phyloP scores from a whole-genome alignment of 2,113 vertebrate genomes.

The Aspiorhynchus laticeps region DNA sequence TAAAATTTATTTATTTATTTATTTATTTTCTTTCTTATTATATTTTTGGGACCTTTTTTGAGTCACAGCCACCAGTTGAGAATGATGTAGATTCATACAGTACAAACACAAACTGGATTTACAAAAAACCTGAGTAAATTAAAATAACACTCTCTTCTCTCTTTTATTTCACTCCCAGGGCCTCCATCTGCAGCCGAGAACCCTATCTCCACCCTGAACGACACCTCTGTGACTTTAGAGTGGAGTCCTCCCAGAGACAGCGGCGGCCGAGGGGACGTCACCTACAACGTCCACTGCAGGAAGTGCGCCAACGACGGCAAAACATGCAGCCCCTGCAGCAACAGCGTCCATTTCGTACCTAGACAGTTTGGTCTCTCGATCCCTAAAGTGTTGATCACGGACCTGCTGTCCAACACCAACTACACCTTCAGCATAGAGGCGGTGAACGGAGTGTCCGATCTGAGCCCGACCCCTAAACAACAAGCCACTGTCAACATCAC shows the following conservation, averaged over 20 bases:
- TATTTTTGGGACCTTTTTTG: background rate
- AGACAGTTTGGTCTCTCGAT: conserved; percentile 77
- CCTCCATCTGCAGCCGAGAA: conserved; percentile 81
- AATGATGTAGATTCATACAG: background rate
- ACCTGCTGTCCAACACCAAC: conserved; percentile 81
- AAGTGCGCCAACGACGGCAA: conserved; percentile 72
- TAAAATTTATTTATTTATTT: too few species aligned
- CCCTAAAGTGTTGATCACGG: conserved; percentile 73
- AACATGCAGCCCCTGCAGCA: conserved; percentile 76
- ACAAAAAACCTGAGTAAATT: background rate
- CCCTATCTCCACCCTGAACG: conserved; percentile 80
- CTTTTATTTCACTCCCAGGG: conserved; percentile 57
- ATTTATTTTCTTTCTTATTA: background rate
- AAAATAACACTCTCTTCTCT: background rate
- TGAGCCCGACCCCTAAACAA: conserved; percentile 73
- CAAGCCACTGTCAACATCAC: conserved; percentile 77
- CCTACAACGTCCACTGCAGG: conserved; percentile 80
- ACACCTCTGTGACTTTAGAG: conserved; percentile 82
- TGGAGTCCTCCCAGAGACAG: conserved; percentile 79
- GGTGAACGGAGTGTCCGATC: conserved; percentile 78
- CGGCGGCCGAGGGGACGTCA: conserved; percentile 78
- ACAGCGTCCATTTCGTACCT: conserved; percentile 78
- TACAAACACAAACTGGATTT: background rate
- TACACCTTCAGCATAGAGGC: conserved; percentile 82
- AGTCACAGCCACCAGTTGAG: background rate